A percentile compares a stretch with the other conserved stretches of the same genome.
These are phyloP conservation scores for Cecidostiba fungosa DNA, from an alignment of 2,888 invertebrate genomes.

Conservation along the genomic window DNA sequence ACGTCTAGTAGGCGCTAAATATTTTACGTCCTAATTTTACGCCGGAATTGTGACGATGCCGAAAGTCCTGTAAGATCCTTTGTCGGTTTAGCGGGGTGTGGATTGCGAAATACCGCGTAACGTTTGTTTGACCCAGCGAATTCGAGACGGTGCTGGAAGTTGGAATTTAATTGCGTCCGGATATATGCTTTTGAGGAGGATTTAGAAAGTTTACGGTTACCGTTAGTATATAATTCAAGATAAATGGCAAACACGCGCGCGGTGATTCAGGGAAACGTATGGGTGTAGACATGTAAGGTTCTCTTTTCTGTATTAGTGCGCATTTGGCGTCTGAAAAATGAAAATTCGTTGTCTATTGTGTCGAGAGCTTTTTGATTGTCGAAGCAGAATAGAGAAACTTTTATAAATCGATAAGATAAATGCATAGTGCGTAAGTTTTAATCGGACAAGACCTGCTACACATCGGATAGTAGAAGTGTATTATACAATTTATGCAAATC, in stretches of 20 bases:
- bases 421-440: neutral
- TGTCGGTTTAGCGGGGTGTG: neutral
- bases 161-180: neutral
- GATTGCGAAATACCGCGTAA: neutral
- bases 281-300: too few species aligned
- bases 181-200: neutral
- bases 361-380: too few species aligned
- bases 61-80: neutral
- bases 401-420: neutral
- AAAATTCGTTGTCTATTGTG: too few species aligned
- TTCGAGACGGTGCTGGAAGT: conserved; percentile 1
- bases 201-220: conserved; percentile 6
- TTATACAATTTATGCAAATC: conserved; percentile 15
- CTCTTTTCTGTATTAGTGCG: too few species aligned
- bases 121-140: conserved; percentile 1
- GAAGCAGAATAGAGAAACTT: neutral
- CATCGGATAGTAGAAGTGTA: neutral
- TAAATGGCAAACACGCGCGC: neutral
- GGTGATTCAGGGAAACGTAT: neutral
- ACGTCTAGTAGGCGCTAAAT: conserved; percentile 8
- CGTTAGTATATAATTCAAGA: neutral
- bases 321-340: too few species aligned
- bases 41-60: neutral
- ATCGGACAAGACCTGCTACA: neutral
- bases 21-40: conserved; percentile 14